phyloP scores from a whole-genome alignment of 2,797 vertebrate species.

The Xyrichtys novacula region DNA sequence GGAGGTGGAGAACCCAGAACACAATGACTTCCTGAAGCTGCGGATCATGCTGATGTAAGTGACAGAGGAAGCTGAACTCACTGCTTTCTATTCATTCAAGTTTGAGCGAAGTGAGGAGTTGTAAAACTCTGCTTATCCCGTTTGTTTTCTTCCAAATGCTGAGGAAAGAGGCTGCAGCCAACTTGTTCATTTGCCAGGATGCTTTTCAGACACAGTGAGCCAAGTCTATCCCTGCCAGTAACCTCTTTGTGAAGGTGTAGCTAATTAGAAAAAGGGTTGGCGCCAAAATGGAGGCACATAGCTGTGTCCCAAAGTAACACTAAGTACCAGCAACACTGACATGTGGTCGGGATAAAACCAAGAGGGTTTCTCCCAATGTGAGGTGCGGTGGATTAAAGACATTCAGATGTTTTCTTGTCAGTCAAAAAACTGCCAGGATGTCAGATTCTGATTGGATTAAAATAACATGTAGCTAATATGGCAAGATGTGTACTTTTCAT shows the following conservation, averaged over 20 bases:
- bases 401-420: background rate
- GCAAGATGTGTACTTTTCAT: too few species aligned
- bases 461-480: background rate
- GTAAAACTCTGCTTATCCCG: background rate
- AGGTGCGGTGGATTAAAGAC: background rate
- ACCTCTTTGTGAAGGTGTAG: slow-evolving; percentile 7
- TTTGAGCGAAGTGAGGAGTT: background rate
- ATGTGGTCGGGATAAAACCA: background rate
- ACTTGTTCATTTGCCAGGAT: background rate
- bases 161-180: background rate
- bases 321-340: background rate
- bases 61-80: background rate
- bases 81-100: background rate
- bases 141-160: background rate
- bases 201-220: slow-evolving; percentile 2
- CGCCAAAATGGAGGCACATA: background rate
- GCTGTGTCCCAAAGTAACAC: background rate
- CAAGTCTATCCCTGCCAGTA: background rate
- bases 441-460: background rate
- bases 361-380: background rate
- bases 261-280: background rate
- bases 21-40: slow-evolving; percentile 98
- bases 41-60: slow-evolving; percentile 98
- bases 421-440: background rate
- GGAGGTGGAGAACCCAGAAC: slow-evolving; percentile 98